Conservation (phyloP, 2,888 invertebrate genomes). For the Orthosia incerta region DNA sequence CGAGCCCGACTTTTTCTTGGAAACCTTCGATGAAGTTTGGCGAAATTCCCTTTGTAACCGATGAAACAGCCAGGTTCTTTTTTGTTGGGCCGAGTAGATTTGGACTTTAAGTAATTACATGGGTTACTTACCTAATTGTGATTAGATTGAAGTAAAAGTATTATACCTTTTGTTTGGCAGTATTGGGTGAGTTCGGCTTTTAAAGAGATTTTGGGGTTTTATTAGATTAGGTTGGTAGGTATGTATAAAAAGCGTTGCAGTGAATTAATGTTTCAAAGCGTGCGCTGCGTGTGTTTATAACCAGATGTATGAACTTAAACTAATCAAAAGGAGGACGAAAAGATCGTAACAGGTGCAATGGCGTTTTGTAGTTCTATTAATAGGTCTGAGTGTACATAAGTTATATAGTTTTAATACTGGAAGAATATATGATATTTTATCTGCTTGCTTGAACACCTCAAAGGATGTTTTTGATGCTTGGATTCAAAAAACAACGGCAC, state of each 20-base stretch:
- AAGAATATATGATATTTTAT: no score
- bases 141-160: slow-evolving; percentile 65
- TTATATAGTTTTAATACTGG: no score
- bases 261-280: background rate
- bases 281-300: no score
- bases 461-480: no score
- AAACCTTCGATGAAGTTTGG: slow-evolving; percentile 64
- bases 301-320: no score
- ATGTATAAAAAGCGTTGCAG: background rate
- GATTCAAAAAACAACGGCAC: no score
- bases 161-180: slow-evolving; percentile 56
- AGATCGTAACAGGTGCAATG: no score
- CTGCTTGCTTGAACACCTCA: no score
- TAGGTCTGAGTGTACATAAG: no score
- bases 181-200: slow-evolving; percentile 43
- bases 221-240: slow-evolving; percentile 21
- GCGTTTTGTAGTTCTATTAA: no score
- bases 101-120: slow-evolving; percentile 68
- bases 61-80: slow-evolving; percentile 64
- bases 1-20: slow-evolving; percentile 58
- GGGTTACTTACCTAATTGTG: slow-evolving; percentile 68
- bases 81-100: slow-evolving; percentile 60
- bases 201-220: slow-evolving; percentile 14
- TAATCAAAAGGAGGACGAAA: no score
- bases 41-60: slow-evolving; percentile 65